Conservation (phyloP, 2,888 invertebrate species). For the Colletes collaris region DNA sequence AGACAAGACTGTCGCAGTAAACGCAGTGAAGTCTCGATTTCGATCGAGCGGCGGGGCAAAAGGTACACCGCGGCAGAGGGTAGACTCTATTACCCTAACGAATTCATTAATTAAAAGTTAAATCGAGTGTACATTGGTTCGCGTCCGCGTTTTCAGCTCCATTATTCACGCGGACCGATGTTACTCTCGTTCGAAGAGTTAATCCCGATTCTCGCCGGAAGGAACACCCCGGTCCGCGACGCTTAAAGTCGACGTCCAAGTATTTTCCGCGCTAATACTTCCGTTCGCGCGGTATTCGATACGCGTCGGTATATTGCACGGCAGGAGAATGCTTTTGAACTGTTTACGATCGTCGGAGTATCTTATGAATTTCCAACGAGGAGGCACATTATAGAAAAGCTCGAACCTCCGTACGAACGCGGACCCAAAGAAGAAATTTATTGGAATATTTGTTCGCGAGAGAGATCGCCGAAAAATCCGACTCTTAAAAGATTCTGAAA, state of each 20-base stretch:
- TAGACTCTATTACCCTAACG: slow-evolving; percentile 47
- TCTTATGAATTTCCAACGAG: slow-evolving; percentile 42
- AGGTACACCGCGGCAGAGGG: slow-evolving; percentile 23
- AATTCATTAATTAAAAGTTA: slow-evolving; percentile 61
- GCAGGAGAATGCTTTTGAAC: slow-evolving; percentile 26
- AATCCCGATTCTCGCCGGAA: slow-evolving; percentile 14
- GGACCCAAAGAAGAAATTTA: neutral
- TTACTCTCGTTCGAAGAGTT: slow-evolving; percentile 45
- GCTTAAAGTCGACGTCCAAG: neutral
- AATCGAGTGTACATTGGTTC: slow-evolving; percentile 46
- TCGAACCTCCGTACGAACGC: neutral
- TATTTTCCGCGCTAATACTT: neutral
- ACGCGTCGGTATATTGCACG: slow-evolving; percentile 4
- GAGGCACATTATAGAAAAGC: neutral
- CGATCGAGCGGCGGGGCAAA: slow-evolving; percentile 7
- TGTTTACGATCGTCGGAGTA: slow-evolving; percentile 41
- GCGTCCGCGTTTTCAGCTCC: slow-evolving; percentile 17
- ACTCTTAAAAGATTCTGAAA: too few species aligned
- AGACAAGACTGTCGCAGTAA: neutral
- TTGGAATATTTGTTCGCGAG: slow-evolving; percentile 29
- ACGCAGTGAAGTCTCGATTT: slow-evolving; percentile 14
- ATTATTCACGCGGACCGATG: slow-evolving; percentile 43
- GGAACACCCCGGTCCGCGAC: neutral
- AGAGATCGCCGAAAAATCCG: too few species aligned
- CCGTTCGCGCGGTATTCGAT: slow-evolving; percentile 27